Conservation (phyloP, 2,797 vertebrate genomes). For the Ambastaia sidthimunki region DNA sequence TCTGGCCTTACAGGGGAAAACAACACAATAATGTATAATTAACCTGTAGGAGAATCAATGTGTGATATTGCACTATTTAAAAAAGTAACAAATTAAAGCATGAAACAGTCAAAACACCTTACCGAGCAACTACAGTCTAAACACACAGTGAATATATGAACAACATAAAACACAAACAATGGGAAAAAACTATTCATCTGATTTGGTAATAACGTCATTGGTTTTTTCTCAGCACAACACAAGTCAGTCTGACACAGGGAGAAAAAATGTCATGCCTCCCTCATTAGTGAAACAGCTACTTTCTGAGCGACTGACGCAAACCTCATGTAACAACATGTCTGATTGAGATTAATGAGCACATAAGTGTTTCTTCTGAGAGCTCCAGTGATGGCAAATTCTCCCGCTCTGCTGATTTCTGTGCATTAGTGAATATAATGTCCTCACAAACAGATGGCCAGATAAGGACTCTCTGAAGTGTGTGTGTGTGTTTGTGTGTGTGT, state of each 20-base stretch:
- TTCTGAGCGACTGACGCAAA: slow-evolving; percentile 2
- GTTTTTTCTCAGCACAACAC: slow-evolving; percentile 13
- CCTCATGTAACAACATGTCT: slow-evolving; percentile 27
- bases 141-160: not conserved
- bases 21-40: slow-evolving; percentile 5
- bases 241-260: slow-evolving; percentile 12
- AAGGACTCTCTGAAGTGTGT: not conserved
- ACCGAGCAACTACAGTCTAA: not conserved
- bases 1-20: slow-evolving; percentile 17
- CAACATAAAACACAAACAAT: not conserved
- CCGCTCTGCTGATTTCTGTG: not conserved
- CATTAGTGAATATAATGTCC: not conserved
- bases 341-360: slow-evolving; percentile 14
- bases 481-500: slow-evolving; percentile 8
- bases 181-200: not conserved
- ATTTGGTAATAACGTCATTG: not conserved
- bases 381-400: not conserved
- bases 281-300: slow-evolving; percentile 19
- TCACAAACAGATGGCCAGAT: slow-evolving; percentile 3
- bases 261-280: slow-evolving; percentile 3
- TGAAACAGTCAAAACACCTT: not conserved
- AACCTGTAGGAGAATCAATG: not conserved
- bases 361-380: slow-evolving; percentile 28
- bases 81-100: not conserved
- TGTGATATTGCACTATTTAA: too few relatives aligned